These are phyloP conservation scores for Saturnia japonica DNA, from an alignment of 2,888 invertebrate species.

Conservation along the genomic window DNA sequence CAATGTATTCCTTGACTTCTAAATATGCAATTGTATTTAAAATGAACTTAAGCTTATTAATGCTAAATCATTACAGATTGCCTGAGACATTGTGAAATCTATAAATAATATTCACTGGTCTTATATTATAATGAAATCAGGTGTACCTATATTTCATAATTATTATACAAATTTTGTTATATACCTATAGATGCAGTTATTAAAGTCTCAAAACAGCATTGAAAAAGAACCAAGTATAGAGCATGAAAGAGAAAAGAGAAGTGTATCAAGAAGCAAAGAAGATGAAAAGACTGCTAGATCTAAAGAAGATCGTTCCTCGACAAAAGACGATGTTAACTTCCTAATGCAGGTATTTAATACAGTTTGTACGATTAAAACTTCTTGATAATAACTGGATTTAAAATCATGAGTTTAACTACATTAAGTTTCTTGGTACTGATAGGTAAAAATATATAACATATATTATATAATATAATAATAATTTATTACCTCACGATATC, in stretches of 20 bases:
- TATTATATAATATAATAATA: no score
- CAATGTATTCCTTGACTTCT: background rate
- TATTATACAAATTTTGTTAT: background rate
- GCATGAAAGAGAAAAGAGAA: conserved; percentile 73
- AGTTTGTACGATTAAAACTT: background rate
- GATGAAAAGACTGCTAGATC: conserved; percentile 59
- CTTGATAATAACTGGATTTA: background rate
- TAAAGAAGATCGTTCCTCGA: conserved; percentile 60
- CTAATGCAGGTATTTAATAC: conserved; percentile 67
- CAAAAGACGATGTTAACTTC: conserved; percentile 76
- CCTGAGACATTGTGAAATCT: background rate
- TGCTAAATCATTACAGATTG: background rate
- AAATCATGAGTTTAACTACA: background rate
- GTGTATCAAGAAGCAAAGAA: conserved; percentile 73
- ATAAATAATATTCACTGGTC: background rate
- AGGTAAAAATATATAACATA: no score
- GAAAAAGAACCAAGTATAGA: conserved; percentile 78
- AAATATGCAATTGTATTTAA: background rate
- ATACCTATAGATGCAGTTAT: conserved; percentile 79
- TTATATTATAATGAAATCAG: background rate
- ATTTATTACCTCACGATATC: no score
- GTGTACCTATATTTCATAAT: background rate
- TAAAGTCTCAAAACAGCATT: conserved; percentile 79
- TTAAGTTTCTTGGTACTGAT: no score
- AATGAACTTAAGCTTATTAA: background rate